Evolutionary conservation across 2,113 vertebrate genomes (phyloP).

Genomic region (Tringa solitaria): DNA sequence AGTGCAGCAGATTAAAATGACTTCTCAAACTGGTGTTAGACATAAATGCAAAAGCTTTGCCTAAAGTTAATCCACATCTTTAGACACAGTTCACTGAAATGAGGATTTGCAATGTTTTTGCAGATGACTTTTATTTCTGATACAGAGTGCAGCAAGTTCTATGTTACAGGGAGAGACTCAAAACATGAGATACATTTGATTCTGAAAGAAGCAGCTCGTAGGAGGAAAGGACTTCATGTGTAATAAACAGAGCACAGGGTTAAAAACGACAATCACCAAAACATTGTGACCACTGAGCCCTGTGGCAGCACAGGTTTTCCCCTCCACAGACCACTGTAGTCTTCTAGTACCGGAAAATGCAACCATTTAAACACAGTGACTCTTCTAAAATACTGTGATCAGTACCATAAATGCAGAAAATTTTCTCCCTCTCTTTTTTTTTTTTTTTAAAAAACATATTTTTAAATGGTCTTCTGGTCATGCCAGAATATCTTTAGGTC

Average conservation of each 20-base stretch:
- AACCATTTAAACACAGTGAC: neutral
- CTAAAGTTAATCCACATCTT: conserved; percentile 16
- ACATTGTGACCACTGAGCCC: neutral
- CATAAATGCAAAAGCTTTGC: conserved; percentile 8
- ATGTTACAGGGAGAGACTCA: neutral
- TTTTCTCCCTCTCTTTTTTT: accelerated
- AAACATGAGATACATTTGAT: neutral
- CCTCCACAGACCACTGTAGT: neutral
- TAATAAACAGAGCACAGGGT: neutral
- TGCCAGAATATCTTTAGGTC: neutral
- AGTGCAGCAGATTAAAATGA: conserved; percentile 22
- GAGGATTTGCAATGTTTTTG: conserved; percentile 2
- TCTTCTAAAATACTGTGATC: neutral
- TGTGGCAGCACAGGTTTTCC: neutral
- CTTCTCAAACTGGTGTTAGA: neutral
- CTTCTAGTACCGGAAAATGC: neutral
- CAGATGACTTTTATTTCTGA: neutral
- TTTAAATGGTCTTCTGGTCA: neutral
- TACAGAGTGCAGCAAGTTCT: neutral
- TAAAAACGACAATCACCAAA: neutral
- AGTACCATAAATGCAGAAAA: neutral
- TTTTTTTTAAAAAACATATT: neutral
- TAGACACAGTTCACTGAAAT: neutral
- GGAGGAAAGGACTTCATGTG: neutral
- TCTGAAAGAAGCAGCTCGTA: neutral